phyloP scores from a whole-genome alignment of 2,113 vertebrate species.

The Nymphicus hollandicus region DNA sequence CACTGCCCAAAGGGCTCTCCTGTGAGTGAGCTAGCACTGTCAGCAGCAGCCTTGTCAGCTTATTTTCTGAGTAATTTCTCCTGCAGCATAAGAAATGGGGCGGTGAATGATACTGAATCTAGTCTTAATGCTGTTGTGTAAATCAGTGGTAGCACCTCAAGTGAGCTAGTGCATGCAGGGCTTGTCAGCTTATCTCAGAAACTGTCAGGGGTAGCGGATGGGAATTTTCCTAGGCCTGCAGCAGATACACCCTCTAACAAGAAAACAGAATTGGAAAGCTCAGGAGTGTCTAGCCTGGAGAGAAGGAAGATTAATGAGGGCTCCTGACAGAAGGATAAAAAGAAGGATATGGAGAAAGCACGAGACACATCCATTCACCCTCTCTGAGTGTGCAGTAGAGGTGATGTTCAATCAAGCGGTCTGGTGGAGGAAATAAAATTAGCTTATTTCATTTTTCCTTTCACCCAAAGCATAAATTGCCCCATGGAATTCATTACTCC shows the following conservation, averaged over 20 bases:
- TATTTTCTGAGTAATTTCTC: background rate
- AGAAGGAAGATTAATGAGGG: slow-evolving; percentile 7
- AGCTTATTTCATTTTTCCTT: background rate
- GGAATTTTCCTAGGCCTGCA: background rate
- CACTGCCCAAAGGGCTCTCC: accelerated
- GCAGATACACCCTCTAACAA: background rate
- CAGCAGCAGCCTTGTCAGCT: background rate
- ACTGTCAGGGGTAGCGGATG: background rate
- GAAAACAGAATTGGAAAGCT: background rate
- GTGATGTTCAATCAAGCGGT: background rate
- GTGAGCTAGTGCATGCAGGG: background rate
- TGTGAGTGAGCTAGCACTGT: accelerated
- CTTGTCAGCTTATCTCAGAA: slow-evolving; percentile 6
- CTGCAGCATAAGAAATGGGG: background rate
- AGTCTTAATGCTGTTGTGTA: background rate
- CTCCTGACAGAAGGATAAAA: background rate
- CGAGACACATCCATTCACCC: background rate
- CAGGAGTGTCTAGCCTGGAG: background rate
- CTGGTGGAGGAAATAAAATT: background rate
- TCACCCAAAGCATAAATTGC: background rate
- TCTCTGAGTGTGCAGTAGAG: background rate
- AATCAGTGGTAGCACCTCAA: background rate
- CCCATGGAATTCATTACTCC: background rate
- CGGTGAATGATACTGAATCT: background rate
- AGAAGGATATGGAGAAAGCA: background rate